Evolutionary conservation across 2,888 invertebrate genomes (phyloP).

Genomic region (Pherbina coryleti): DNA sequence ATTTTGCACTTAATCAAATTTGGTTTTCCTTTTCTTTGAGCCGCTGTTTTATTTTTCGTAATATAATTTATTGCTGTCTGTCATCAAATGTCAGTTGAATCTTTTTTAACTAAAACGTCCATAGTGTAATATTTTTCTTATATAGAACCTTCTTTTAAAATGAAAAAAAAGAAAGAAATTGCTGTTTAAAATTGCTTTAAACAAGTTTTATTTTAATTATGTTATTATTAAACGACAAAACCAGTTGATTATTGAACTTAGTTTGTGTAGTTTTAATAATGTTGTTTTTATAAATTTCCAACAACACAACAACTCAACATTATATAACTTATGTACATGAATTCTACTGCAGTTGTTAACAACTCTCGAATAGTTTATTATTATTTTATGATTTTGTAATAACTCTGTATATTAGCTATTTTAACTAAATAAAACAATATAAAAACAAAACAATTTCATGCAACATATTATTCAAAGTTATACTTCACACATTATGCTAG

Average conservation of each 20-base stretch:
- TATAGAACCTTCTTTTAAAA: background rate
- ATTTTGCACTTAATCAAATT: background rate
- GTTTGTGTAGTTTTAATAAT: no score
- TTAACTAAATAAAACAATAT: background rate
- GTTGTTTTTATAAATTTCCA: no score
- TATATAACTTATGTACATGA: background rate
- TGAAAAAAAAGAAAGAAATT: background rate
- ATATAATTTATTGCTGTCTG: background rate
- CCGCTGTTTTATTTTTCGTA: background rate
- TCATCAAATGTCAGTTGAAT: conserved; percentile 8
- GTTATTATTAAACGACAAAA: background rate
- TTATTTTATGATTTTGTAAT: background rate
- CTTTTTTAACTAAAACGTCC: conserved; percentile 26
- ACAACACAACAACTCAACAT: background rate
- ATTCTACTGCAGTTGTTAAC: background rate
- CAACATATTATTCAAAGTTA: background rate
- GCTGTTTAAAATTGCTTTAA: background rate
- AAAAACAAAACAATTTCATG: background rate
- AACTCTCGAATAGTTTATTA: background rate
- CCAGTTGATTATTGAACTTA: conserved; percentile 31
- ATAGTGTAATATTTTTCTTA: conserved; percentile 24
- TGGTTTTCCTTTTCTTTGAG: background rate
- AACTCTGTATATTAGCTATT: background rate
- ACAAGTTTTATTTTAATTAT: background rate
- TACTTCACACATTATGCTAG: background rate